Evolutionary conservation across 2,113 vertebrate species (phyloP).

Genomic region (Ia io): DNA sequence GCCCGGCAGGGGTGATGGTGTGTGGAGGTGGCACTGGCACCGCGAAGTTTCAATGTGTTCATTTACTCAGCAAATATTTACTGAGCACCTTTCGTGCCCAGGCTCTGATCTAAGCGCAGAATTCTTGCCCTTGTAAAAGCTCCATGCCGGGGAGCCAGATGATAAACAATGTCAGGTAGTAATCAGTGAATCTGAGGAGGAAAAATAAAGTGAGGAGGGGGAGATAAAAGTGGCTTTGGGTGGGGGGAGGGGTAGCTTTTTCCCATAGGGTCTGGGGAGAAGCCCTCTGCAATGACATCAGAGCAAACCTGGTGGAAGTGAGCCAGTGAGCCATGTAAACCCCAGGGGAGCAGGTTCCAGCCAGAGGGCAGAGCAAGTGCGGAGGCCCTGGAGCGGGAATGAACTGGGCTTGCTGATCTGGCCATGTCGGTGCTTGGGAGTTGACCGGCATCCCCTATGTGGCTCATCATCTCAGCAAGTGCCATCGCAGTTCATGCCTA

Average conservation of each 20-base stretch:
- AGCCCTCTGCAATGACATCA: background rate
- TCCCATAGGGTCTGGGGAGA: background rate
- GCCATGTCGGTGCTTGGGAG: background rate
- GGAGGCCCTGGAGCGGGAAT: background rate
- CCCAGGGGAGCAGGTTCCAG: background rate
- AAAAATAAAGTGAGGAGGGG: background rate
- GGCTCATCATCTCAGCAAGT: background rate
- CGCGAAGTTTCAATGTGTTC: background rate
- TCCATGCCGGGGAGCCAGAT: background rate
- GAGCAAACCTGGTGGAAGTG: background rate
- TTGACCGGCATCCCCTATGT: accelerated
- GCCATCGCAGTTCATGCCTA: background rate
- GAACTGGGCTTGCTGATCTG: background rate
- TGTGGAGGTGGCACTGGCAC: background rate
- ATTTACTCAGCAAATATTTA: background rate
- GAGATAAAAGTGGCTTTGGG: background rate
- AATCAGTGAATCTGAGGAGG: background rate
- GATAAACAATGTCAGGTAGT: background rate
- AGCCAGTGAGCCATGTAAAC: background rate
- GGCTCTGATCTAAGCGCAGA: background rate
- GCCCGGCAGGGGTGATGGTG: background rate
- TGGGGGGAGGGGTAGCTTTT: background rate
- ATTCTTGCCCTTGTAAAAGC: background rate
- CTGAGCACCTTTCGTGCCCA: background rate
- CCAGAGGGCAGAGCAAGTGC: background rate